These are phyloP conservation scores for Varroa destructor DNA, from an alignment of 1,140 invertebrate genomes.

Conservation along the genomic window DNA sequence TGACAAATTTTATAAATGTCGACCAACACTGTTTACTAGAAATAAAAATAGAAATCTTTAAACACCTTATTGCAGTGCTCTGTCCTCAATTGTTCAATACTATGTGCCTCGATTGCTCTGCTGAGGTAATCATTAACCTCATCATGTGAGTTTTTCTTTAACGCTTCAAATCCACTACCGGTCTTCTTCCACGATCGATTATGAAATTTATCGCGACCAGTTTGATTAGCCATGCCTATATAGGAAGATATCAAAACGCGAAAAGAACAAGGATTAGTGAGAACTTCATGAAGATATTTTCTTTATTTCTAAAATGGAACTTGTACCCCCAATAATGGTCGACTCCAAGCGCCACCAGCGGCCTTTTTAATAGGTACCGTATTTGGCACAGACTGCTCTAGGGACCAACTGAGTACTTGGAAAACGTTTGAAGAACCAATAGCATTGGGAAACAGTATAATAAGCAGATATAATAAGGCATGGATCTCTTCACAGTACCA, in stretches of 20 bases:
- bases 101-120: conserved; percentile 81
- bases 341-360: too few relatives aligned
- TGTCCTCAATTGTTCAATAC: conserved; percentile 66
- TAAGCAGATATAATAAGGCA: too few relatives aligned
- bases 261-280: conserved; percentile 18
- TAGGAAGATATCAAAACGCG: conserved; percentile 3
- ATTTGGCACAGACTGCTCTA: too few relatives aligned
- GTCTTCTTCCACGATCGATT: conserved; percentile 21
- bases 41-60: conserved; percentile 35
- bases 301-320: too few relatives aligned
- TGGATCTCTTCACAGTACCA: too few relatives aligned
- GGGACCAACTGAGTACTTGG: too few relatives aligned
- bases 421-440: too few relatives aligned
- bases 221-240: conserved; percentile 20
- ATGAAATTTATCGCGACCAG: conserved; percentile 12
- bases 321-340: too few relatives aligned
- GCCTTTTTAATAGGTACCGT: too few relatives aligned
- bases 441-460: too few relatives aligned
- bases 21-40: too few relatives aligned
- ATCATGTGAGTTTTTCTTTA: conserved; percentile 55
- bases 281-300: conserved; percentile 47
- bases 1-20: too few relatives aligned
- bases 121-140: conserved; percentile 88
- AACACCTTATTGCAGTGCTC: conserved; percentile 55
- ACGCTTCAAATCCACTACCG: conserved; percentile 5